Base-by-base conservation (phyloP, 2,797 vertebrate genomes). In the Schizothorax lantsangensis region DNA sequence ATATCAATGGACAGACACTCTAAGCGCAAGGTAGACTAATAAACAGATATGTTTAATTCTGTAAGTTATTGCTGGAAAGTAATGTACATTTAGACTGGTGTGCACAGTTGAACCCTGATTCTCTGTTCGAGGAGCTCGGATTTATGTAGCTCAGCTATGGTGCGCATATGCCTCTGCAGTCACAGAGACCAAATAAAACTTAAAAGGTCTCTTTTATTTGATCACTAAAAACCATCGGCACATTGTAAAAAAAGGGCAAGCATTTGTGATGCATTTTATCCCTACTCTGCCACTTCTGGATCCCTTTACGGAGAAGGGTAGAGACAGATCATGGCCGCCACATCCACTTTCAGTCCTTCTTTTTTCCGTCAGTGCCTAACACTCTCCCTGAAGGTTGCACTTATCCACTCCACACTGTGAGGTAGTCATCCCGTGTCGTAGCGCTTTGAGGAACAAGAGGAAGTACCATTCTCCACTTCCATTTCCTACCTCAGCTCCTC, bases 201-300 rank as follows among this genome's bases (percentile, higher is more conserved):
- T 94, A 94, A 95, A 95, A 93, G 94, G 90, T 92, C 91, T 84
- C 85, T 95, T 95, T 95, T 94, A 95, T 95, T 93, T 93, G 92
- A 93, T 93, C 93, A 91, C 94, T 94, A 93, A 95, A 94, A 95
- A 92, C 89, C 93, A 91, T 88, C 88, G 88, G 87, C 89, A 88
- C 75, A 87, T 89, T 91, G 91, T 93, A 79, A 83, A 85, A 79
- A 86, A 38, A 62, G 59, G 77, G 62, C 90, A 87, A 79, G 91
- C 91, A 75, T 93, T 77, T 91, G 91, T 89, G 92, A 86, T 26
- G 77, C 54, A 23, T 92, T 94, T 94, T 93, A 93, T 92, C 57
- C 80, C 59, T 80, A 73, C 71, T 79, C 81, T 82, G 83, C 57
- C 64, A 85, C 83, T 57, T 64, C 62, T 84, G 57, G 54, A 77